phyloP scores from a whole-genome alignment of 2,888 invertebrate genomes.

The Oligia latruncula region DNA sequence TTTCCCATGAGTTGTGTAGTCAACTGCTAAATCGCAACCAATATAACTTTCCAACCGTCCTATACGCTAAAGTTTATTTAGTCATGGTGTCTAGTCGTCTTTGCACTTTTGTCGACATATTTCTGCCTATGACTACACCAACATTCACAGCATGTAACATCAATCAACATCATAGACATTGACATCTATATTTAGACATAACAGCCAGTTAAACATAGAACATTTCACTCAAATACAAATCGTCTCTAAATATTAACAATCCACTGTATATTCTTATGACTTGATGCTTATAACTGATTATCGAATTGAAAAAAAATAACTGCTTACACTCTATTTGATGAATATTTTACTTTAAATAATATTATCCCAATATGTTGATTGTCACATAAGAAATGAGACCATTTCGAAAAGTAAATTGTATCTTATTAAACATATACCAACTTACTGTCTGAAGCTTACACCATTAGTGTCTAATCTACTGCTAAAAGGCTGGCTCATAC shows the following conservation, averaged over 20 bases:
- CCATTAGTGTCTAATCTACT: constrained; percentile 52
- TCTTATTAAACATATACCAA: constrained; percentile 52
- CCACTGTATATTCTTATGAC: constrained; percentile 54
- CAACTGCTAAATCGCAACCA: constrained; percentile 35
- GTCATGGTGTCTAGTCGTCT: constrained; percentile 39
- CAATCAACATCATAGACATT: constrained; percentile 44
- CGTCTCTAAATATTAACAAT: constrained; percentile 62
- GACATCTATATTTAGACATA: constrained; percentile 54
- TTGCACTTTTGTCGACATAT: constrained; percentile 32
- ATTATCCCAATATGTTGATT: constrained; percentile 51
- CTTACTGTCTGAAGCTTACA: constrained; percentile 46
- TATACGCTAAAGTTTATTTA: constrained; percentile 30
- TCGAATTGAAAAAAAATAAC: constrained; percentile 48
- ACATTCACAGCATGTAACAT: constrained; percentile 54
- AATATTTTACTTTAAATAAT: constrained; percentile 48
- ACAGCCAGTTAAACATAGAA: constrained; percentile 61
- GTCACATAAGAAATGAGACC: constrained; percentile 64
- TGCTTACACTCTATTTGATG: constrained; percentile 52
- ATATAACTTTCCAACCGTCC: constrained; percentile 19
- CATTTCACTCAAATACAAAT: constrained; percentile 55
- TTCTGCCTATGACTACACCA: constrained; percentile 40
- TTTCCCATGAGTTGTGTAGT: constrained; percentile 24
- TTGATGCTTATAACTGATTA: constrained; percentile 42
- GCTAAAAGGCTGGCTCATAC: constrained; percentile 74
- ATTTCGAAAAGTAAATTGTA: constrained; percentile 58